Percentiles rank a stretch among this genome's conserved stretches.
These are phyloP conservation scores for Pedionomus torquatus DNA, from an alignment of 2,113 vertebrate species.

Conservation along the genomic window DNA sequence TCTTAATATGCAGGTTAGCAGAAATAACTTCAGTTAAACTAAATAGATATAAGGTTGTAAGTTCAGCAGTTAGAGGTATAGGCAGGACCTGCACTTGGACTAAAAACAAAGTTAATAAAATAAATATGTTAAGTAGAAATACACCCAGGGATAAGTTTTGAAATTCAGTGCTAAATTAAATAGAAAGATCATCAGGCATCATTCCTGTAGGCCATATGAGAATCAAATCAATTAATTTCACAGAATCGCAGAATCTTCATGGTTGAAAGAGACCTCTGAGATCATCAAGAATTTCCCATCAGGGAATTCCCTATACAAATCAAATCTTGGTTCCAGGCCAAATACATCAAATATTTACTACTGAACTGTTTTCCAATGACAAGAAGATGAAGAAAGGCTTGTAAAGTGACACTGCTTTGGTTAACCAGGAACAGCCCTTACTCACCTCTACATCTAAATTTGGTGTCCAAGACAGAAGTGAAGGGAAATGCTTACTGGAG, in stretches of 20 bases:
- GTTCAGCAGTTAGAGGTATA: background rate
- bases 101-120: background rate
- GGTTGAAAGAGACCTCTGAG: no score
- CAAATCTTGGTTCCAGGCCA: background rate
- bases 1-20: background rate
- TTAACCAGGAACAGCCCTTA: background rate
- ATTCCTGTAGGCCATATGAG: background rate
- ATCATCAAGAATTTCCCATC: no score
- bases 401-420: background rate
- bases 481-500: background rate
- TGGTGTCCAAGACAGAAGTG: background rate
- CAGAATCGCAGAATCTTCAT: no score
- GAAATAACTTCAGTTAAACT: background rate
- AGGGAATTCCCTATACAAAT: background rate
- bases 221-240: background rate
- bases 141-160: background rate
- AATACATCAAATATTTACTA: background rate
- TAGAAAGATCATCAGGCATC: background rate
- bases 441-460: background rate
- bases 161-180: background rate
- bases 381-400: background rate
- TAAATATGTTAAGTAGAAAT: background rate
- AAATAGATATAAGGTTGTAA: background rate
- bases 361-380: background rate
- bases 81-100: background rate